Evolutionary conservation across 2,888 invertebrate species (phyloP), one percentile per base, ranked within the genome.

Genomic region (Tortrix viridana): DNA sequence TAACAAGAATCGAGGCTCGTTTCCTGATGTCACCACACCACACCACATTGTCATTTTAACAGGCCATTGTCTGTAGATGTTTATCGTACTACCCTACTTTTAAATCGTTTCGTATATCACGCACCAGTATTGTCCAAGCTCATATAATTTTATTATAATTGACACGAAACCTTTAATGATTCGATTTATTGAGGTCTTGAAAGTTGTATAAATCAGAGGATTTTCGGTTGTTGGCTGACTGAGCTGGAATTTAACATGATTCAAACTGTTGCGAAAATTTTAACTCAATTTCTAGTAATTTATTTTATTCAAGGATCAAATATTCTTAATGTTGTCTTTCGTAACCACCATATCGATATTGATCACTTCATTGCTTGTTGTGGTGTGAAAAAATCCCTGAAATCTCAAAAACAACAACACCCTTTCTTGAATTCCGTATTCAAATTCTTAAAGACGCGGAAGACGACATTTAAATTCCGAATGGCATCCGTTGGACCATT

Each of bases 391-490:
- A n/a, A n/a, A n/a, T n/a, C n/a, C n/a, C n/a, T n/a, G 2, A 7
- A 26, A 9, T 1, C 26, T 9, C 9, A 3, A 26, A 12, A 26
- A 26, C 26, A 9, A 3, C 26, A 9, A 9, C 26, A 3, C 1
- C 12, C 26, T 26, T 44, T 16, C 7, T 63, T 14, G 32, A 48
- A 63, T 52, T 57, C 53, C 18, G 32, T 53, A 58, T 53, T 46
- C 57, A 63, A 47, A 32, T 53, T 52, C 53, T 22, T 63, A 47
- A 16, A 47, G 5, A n/a, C 18, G 19, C 50, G 82, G 77, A 82
- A 81, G 80, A 76, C 81, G 84, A 84, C 77, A 78, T 84, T 87
- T 86, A 85, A 86, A 85, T 82, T 77, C 80, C 71, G 75, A 76
- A 81, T 75, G 70, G 76, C 81, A 81, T 84, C 86, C 85, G 85